Conservation (phyloP, 2,797 vertebrate species). For the Selene dorsalis region DNA sequence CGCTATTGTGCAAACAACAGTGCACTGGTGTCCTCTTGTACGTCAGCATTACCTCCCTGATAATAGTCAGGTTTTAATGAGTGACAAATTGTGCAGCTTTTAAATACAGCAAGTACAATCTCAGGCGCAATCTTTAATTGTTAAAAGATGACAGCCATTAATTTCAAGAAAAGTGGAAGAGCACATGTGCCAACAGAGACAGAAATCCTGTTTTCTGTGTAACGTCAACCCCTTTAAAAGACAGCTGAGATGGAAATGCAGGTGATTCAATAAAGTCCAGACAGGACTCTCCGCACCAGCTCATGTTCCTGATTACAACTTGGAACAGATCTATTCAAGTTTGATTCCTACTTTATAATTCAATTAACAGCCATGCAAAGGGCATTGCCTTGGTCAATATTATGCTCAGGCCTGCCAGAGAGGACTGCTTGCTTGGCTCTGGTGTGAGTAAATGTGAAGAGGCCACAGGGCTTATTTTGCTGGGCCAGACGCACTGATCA, state of each 20-base stretch:
- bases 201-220: constrained; percentile 53
- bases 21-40: background rate
- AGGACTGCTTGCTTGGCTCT: constrained; percentile 45
- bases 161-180: constrained; percentile 1
- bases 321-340: constrained; percentile 53
- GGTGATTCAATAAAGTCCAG: constrained; percentile 60
- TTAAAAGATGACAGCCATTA: background rate
- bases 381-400: constrained; percentile 63
- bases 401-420: constrained; percentile 49
- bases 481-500: constrained; percentile 66
- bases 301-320: constrained; percentile 64
- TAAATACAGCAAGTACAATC: background rate
- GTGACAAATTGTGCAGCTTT: constrained; percentile 13
- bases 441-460: constrained; percentile 68
- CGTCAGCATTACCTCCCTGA: background rate
- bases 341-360: constrained; percentile 67
- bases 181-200: background rate
- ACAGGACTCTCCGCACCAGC: constrained; percentile 47
- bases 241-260: constrained; percentile 41
- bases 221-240: constrained; percentile 21
- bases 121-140: background rate
- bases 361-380: constrained; percentile 66
- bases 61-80: constrained; percentile 30
- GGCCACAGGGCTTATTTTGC: constrained; percentile 60
- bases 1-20: background rate